Conservation (phyloP, 2,888 invertebrate species). For the Philereme vetulata region DNA sequence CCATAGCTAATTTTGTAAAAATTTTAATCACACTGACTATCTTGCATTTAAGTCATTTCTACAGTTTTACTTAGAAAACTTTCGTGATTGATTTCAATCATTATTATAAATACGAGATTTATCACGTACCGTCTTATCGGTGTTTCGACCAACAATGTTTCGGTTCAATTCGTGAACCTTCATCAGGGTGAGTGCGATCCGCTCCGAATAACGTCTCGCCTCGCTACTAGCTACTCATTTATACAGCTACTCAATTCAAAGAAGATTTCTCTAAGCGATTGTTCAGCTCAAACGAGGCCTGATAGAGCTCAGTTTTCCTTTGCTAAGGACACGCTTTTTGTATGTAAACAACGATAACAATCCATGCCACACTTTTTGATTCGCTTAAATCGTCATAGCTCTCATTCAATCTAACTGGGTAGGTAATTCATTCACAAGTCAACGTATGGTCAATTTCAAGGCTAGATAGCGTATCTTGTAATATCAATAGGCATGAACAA, state of each 20-base stretch:
- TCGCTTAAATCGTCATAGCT: slow-evolving; percentile 50
- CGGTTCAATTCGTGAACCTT: too few species aligned
- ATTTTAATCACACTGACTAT: too few species aligned
- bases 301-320: slow-evolving; percentile 12
- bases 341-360: slow-evolving; percentile 37
- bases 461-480: slow-evolving; percentile 56
- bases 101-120: too few species aligned
- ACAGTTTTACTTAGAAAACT: too few species aligned
- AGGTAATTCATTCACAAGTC: slow-evolving; percentile 63
- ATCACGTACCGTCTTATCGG: too few species aligned
- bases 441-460: slow-evolving; percentile 58
- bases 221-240: too few species aligned
- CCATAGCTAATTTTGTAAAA: too few species aligned
- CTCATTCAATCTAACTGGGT: slow-evolving; percentile 60
- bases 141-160: too few species aligned
- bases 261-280: slow-evolving; percentile 20
- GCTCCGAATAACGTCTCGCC: too few species aligned
- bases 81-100: too few species aligned
- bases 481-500: slow-evolving; percentile 48
- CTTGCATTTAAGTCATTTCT: too few species aligned
- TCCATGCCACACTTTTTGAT: slow-evolving; percentile 51
- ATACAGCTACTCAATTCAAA: slow-evolving; percentile 5
- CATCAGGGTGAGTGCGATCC: too few species aligned
- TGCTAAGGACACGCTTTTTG: slow-evolving; percentile 30
- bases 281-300: slow-evolving; percentile 12